Evolutionary conservation across 2,888 invertebrate species (phyloP).

Genomic region (Drosophila anceps): DNA sequence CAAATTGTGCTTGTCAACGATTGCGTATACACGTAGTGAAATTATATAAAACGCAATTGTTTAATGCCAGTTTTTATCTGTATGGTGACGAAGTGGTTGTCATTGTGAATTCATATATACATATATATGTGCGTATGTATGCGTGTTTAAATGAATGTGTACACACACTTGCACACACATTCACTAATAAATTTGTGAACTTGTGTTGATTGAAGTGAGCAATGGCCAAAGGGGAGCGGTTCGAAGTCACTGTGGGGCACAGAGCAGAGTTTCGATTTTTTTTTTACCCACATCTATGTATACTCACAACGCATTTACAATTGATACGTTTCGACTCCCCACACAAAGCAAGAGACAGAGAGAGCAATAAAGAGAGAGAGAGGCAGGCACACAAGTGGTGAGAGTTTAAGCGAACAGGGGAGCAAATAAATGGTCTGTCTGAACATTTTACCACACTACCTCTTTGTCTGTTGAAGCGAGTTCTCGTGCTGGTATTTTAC

Average conservation of each 20-base stretch:
- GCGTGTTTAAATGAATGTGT: constrained; percentile 40
- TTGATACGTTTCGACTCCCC: constrained; percentile 51
- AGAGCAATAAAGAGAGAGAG: constrained; percentile 31
- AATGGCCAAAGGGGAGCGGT: constrained; percentile 60
- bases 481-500: constrained; percentile 67
- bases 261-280: constrained; percentile 77
- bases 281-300: constrained; percentile 67
- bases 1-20: constrained; percentile 47
- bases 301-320: constrained; percentile 68
- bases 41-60: constrained; percentile 74
- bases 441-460: constrained; percentile 70
- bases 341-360: constrained; percentile 39
- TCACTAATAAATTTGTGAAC: constrained; percentile 39
- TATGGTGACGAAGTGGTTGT: constrained; percentile 78
- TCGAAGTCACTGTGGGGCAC: constrained; percentile 52
- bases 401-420: constrained; percentile 54
- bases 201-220: constrained; percentile 68
- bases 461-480: constrained; percentile 73
- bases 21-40: constrained; percentile 53
- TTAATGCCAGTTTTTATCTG: constrained; percentile 73
- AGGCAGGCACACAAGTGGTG: constrained; percentile 28
- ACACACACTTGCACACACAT: constrained; percentile 14
- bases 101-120: constrained; percentile 68
- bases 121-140: constrained; percentile 33
- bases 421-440: constrained; percentile 57